These are phyloP conservation scores for Parapsyche elsis DNA, from an alignment of 1,140 invertebrate genomes.

Conservation along the genomic window DNA sequence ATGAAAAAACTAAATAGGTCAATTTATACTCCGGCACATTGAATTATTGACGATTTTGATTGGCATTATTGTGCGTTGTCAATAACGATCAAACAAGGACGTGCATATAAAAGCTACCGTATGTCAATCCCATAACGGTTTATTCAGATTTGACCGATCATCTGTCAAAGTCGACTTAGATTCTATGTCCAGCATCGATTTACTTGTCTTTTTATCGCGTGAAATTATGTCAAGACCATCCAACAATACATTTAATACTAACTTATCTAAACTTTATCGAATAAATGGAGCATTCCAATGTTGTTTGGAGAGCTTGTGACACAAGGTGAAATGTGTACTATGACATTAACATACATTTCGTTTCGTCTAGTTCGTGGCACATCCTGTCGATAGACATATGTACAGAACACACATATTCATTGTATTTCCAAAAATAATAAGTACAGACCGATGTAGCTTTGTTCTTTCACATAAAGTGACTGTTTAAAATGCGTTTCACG, in stretches of 20 bases:
- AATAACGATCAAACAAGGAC: background rate
- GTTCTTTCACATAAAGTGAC: background rate
- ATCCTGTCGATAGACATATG: too few species aligned
- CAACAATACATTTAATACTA: too few species aligned
- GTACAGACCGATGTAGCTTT: background rate
- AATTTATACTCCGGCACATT: background rate
- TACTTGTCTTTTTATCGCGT: background rate
- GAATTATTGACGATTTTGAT: background rate
- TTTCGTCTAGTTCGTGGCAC: too few species aligned
- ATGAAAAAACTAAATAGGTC: too few species aligned
- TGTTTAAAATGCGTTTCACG: background rate
- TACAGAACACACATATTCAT: conserved; percentile 1
- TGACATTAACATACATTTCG: background rate
- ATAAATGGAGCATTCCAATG: too few species aligned
- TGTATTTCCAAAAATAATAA: background rate
- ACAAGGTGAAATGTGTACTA: background rate
- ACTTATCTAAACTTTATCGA: too few species aligned
- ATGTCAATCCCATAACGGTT: background rate
- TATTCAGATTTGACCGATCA: conserved; percentile 6
- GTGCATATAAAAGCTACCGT: background rate
- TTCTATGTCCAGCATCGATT: background rate
- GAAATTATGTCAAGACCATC: background rate
- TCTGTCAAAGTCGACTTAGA: background rate
- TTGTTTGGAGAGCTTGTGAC: background rate
- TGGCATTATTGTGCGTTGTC: conserved; percentile 13